Conservation (phyloP, 1,140 invertebrate genomes). For the Melipona quadrifasciata region DNA sequence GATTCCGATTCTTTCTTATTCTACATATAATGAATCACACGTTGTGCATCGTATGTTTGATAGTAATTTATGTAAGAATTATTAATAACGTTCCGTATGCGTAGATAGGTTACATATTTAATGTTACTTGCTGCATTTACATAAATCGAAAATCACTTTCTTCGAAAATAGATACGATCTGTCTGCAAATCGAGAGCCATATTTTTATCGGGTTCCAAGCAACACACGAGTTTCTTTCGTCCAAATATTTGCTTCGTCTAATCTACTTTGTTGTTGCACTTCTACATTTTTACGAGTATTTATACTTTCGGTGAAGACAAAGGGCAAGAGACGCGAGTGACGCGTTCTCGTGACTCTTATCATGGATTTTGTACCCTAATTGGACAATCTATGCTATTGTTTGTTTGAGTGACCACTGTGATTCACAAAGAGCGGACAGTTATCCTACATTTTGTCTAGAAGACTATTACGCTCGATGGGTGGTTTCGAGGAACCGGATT, state of each 20-base stretch:
- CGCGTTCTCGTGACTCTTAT: no score
- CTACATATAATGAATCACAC: not conserved
- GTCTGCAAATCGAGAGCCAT: not conserved
- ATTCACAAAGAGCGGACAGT: no score
- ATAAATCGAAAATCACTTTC: not conserved
- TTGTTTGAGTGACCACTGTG: no score
- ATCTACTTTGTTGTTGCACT: no score
- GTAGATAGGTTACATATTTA: slow-evolving; percentile 50
- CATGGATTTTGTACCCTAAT: no score
- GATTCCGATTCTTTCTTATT: not conserved
- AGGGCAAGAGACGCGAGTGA: no score
- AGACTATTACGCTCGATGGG: not conserved
- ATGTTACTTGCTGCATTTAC: slow-evolving; percentile 47
- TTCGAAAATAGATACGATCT: not conserved
- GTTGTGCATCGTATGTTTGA: not conserved
- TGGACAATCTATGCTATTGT: no score
- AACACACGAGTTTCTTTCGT: no score
- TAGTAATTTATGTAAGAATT: slow-evolving; percentile 55
- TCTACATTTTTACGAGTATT: no score
- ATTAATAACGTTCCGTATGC: slow-evolving; percentile 28
- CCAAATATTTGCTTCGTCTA: no score
- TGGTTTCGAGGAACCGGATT: not conserved
- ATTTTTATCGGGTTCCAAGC: no score
- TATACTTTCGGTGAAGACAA: no score
- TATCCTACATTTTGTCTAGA: not conserved